Evolutionary conservation across 2,888 invertebrate species (phyloP).

Genomic region (Psylliodes chrysocephalus): DNA sequence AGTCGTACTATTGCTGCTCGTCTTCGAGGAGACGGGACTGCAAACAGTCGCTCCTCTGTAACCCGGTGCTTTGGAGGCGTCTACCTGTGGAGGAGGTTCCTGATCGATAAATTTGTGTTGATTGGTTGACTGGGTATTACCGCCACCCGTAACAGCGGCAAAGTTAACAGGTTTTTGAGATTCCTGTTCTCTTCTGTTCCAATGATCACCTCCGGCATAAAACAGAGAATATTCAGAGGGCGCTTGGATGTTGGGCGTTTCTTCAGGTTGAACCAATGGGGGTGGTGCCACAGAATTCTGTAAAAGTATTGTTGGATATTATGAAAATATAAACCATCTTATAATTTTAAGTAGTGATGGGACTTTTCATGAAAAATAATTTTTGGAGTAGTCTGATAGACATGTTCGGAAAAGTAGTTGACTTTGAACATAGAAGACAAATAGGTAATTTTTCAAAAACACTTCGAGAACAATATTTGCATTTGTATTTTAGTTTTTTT

Average conservation of each 20-base stretch:
- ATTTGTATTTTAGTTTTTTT: too few species aligned
- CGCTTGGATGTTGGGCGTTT: slow-evolving; percentile 55
- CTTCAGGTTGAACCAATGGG: slow-evolving; percentile 29
- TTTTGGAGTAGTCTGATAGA: too few species aligned
- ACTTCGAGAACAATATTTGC: too few species aligned
- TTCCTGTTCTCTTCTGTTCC: slow-evolving; percentile 68
- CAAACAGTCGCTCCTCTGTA: slow-evolving; percentile 84
- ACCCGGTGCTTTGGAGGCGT: slow-evolving; percentile 91
- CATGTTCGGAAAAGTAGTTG: too few species aligned
- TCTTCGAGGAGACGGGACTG: slow-evolving; percentile 78
- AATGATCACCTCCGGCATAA: slow-evolving; percentile 75
- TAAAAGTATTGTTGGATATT: background rate
- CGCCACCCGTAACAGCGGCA: slow-evolving; percentile 75
- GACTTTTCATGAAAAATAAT: too few species aligned
- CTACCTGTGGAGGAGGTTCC: slow-evolving; percentile 73
- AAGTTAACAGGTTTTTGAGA: slow-evolving; percentile 75
- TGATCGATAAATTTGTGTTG: slow-evolving; percentile 67
- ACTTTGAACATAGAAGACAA: too few species aligned
- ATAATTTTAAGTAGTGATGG: too few species aligned
- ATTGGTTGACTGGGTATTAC: slow-evolving; percentile 52
- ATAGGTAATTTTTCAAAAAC: too few species aligned
- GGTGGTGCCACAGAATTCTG: slow-evolving; percentile 11
- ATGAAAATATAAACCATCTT: background rate
- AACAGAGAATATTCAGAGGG: slow-evolving; percentile 89
- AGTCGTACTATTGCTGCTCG: slow-evolving; percentile 68